Base-by-base conservation (phyloP, 2,113 vertebrate genomes). In the Eurypyga helias region DNA sequence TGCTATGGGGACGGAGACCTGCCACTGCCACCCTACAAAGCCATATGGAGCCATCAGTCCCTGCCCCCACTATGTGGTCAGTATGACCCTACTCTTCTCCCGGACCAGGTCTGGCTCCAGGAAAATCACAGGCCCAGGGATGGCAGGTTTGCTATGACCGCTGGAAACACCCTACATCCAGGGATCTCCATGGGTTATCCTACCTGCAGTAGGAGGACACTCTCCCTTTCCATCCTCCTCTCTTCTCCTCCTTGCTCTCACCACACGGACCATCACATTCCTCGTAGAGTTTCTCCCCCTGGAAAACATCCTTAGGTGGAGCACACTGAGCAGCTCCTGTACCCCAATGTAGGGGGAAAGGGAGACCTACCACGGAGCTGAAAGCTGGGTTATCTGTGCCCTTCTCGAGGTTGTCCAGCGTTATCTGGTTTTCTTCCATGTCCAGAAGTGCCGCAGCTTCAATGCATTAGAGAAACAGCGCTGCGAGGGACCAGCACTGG, bases 361-460 rank as follows among this genome's bases (percentile, higher is more conserved):
- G 13, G 8, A 3, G 17, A 57, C 46, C 95, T 84, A 96, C 97
- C 65, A n/a, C 1, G 0, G 28, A 48, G n/a, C 45, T 91, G 67
- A 97, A 96, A n/a, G 62, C 79, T 58, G 76, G 70, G 62, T 97
- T 98, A 43, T 84, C 70, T 61, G 4, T 5, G 4, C 97, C 96
- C 3, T 60, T 88, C 29, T 78, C 26, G 9, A 95, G 28, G 38
- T 7, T 81, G 54, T 45, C 66, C 46, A 97, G 48, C 29, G 66
- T 78, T 88, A 97, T 94, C 73, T 61, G 75, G 24, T 85, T 87
- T 67, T 48, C 70, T 65, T 91, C 92, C 97, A 98, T 97, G 34
- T 95, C 67, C 52, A 79, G 62, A 45, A 43, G 33, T 24, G 36
- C 25, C 6, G 6, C 51, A 69, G 84, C 36, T 90, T 65, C 62